Percentiles rank a stretch among this genome's conserved stretches.
Conservation (phyloP, 2,113 vertebrate genomes). For the Dicentrarchus labrax region DNA sequence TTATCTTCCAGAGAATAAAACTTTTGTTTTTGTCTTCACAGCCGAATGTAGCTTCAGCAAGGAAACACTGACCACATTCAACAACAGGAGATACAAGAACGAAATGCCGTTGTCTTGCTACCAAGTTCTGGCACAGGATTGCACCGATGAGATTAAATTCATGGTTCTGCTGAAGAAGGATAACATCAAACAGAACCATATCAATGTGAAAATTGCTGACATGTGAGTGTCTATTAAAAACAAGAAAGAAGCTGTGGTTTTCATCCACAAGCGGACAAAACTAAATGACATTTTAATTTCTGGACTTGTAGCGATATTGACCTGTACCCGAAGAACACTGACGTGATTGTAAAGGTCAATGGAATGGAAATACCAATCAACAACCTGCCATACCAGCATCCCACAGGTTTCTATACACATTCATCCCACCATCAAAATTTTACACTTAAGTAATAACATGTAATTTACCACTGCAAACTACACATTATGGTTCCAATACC, state of each 20-base stretch:
- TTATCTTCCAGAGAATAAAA: neutral
- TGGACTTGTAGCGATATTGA: slow-evolving; percentile 71
- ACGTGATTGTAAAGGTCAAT: slow-evolving; percentile 75
- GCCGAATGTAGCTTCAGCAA: slow-evolving; percentile 65
- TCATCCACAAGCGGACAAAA: neutral
- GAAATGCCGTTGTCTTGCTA: slow-evolving; percentile 84
- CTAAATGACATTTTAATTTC: neutral
- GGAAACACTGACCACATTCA: slow-evolving; percentile 84
- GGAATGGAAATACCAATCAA: slow-evolving; percentile 65
- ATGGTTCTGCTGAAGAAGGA: slow-evolving; percentile 85
- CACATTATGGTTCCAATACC: neutral
- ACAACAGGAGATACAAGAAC: slow-evolving; percentile 77
- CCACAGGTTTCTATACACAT: slow-evolving; percentile 59
- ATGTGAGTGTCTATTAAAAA: slow-evolving; percentile 79
- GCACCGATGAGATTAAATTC: slow-evolving; percentile 87
- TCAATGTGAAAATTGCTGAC: slow-evolving; percentile 84
- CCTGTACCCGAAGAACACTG: slow-evolving; percentile 43
- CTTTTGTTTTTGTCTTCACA: slow-evolving; percentile 20
- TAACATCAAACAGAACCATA: slow-evolving; percentile 62
- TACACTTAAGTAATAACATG: neutral
- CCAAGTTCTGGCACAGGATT: slow-evolving; percentile 87
- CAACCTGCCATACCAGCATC: slow-evolving; percentile 76
- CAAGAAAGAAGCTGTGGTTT: neutral
- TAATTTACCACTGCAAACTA: neutral
- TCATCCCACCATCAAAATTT: neutral